phyloP scores from a whole-genome alignment of 2,797 vertebrate genomes.

The Melanotaenia trifasciata region DNA sequence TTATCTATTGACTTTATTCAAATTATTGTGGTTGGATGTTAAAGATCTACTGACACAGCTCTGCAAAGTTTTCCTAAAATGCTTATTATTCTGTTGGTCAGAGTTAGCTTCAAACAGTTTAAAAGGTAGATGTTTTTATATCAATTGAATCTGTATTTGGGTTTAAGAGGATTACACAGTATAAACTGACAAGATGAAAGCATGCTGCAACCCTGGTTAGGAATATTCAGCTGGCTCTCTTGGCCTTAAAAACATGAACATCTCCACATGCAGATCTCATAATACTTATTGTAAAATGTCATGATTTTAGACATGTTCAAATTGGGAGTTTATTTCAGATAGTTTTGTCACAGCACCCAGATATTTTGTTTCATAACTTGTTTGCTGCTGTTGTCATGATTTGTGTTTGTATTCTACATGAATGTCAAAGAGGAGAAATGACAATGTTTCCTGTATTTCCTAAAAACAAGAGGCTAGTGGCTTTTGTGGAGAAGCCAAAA shows the following conservation, averaged over 20 bases:
- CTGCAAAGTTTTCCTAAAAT: neutral
- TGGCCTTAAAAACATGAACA: neutral
- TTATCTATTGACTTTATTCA: neutral
- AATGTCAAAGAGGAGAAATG: neutral
- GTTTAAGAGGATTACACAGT: neutral
- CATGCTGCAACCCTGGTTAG: neutral
- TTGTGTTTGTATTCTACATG: neutral
- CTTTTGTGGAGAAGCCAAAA: neutral
- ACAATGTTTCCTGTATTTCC: neutral
- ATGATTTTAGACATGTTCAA: neutral
- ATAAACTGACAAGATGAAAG: neutral
- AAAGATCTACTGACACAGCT: neutral
- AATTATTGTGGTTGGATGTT: neutral
- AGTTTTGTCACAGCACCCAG: neutral
- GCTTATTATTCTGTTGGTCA: neutral
- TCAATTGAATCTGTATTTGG: neutral
- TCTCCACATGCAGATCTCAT: neutral
- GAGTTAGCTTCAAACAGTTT: neutral
- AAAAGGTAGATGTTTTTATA: neutral
- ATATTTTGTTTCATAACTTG: neutral
- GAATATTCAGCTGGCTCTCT: neutral
- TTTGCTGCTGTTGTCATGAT: neutral
- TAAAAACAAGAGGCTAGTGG: neutral
- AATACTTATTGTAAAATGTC: neutral
- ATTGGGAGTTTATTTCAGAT: neutral